A percentile compares a stretch with the other conserved stretches of the same genome.
Conservation (phyloP, 1,140 invertebrate genomes). For the Sycophaga agraensis region DNA sequence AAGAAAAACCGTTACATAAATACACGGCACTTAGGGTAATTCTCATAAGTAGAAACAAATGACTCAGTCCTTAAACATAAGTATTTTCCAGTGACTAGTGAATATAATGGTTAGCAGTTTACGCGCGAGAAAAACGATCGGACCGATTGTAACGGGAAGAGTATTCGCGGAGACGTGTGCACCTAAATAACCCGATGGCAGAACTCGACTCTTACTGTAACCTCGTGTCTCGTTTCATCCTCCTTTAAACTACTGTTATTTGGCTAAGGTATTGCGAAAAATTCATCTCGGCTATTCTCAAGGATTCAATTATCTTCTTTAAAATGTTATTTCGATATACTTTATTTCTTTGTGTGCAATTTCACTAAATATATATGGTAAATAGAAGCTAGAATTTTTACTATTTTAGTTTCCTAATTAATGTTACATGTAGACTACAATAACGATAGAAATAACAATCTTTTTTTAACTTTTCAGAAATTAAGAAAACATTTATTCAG, state of each 20-base stretch:
- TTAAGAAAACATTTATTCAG: no score
- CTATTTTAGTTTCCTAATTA: no score
- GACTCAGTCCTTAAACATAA: background rate
- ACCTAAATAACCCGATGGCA: background rate
- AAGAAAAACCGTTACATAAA: background rate
- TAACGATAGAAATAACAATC: no score
- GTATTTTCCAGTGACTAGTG: background rate
- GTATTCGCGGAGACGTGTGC: no score
- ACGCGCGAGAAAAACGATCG: background rate
- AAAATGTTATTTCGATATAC: background rate
- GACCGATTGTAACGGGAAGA: background rate
- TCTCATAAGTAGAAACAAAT: background rate
- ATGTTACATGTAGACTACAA: no score
- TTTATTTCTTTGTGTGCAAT: background rate
- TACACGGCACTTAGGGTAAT: background rate
- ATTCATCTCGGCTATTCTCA: background rate
- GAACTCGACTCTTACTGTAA: background rate
- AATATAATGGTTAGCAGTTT: background rate
- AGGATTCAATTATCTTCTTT: background rate
- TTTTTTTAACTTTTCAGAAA: no score
- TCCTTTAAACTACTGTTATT: slow-evolving; percentile 5
- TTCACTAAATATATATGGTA: no score
- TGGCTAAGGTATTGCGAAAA: background rate
- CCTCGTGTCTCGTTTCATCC: background rate
- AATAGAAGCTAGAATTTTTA: no score